Evolutionary conservation across 2,797 vertebrate species (phyloP).

Genomic region (Octomys mimax): DNA sequence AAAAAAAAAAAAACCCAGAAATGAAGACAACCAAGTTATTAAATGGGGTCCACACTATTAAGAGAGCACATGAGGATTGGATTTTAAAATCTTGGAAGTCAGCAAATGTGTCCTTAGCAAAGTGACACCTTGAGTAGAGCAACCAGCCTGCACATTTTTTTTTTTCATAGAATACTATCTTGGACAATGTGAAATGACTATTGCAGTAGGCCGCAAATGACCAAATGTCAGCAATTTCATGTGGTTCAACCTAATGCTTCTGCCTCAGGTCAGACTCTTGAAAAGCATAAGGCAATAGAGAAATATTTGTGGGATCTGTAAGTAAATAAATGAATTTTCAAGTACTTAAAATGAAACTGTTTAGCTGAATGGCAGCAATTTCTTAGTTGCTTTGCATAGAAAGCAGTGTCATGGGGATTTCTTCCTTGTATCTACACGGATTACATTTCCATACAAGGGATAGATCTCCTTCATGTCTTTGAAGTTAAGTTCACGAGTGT

Average conservation of each 20-base stretch:
- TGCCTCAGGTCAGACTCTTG: conserved; percentile 27
- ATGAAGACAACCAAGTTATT: background rate
- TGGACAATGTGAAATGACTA: background rate
- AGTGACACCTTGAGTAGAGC: background rate
- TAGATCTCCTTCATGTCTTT: background rate
- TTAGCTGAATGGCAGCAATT: conserved; percentile 3
- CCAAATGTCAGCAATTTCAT: background rate
- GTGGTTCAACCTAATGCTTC: background rate
- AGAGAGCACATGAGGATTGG: background rate
- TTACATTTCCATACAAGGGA: background rate
- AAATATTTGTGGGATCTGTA: background rate
- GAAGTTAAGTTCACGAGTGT: background rate
- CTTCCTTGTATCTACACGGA: background rate
- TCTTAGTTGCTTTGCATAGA: background rate
- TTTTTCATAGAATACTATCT: conserved; percentile 2
- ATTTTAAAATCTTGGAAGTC: background rate
- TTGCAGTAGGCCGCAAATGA: background rate
- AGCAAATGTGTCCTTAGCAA: background rate
- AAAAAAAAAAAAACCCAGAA: conserved; percentile 39
- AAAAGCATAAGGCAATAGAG: background rate
- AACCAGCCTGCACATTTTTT: background rate
- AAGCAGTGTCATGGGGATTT: background rate
- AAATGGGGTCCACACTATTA: background rate
- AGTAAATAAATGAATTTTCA: conserved; percentile 51
- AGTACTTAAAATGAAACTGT: conserved; percentile 34